Base-by-base conservation (phyloP, 2,888 invertebrate genomes). In the Scaptomyza caliginosa region DNA sequence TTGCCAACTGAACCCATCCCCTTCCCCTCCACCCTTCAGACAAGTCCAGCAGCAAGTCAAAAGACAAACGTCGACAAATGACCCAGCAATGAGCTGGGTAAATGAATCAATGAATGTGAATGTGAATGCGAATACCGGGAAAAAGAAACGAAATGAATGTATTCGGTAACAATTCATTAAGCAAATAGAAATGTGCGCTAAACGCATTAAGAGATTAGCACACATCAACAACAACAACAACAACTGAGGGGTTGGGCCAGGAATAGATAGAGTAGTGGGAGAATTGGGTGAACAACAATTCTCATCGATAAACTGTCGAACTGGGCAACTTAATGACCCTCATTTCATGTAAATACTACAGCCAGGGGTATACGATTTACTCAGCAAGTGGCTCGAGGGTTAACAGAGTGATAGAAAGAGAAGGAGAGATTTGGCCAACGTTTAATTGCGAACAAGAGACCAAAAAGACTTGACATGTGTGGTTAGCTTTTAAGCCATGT, bases 181-280 rank as follows among this genome's bases (percentile, higher is more conserved):
- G 82, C 80, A 86, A 86, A 87, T 83, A 77, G 86, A 83, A 87
- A 86, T 83, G 83, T 76, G 67, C 80, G 84, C 87, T 90, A 89
- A 90, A 86, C 79, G 88, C 85, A 90, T 90, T 90, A 90, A 90
- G 78, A 85, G 90, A 90, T 90, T 90, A 90, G 87, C 90, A 90
- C 88, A 90, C 89, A 88, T 86, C 52, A 23, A 59, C 63, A 58
- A 54, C 58, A 54, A 26, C 24, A 26, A 26, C 24, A 6, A 26
- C 10, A 6, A 8, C 6, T 13, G 7, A n/a, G 17, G 23, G 3
- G 24, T 11, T n/a, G 28, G 55, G 13, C 11, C 2, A n/a, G 11
- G 11, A n/a, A 32, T 32, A 13, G 32, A 7, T 13, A 6, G 5
- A n/a, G 38, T 5, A n/a, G 38, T 39, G 19, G 36, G 36, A 36